Conservation (phyloP, 2,797 vertebrate genomes). For the Notamacropus eugenii region DNA sequence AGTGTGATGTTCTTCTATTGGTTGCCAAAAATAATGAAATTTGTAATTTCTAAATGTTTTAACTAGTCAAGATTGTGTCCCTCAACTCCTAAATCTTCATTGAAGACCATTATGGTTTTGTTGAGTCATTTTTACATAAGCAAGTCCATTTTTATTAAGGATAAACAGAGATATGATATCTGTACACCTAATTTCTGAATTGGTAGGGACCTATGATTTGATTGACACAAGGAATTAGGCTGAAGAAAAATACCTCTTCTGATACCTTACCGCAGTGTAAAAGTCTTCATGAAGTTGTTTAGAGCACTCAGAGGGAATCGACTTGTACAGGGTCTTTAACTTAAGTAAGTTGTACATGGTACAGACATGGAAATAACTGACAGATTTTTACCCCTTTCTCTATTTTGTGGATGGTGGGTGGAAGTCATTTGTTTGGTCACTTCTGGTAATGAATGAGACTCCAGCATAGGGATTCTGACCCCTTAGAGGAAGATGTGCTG, state of each 20-base stretch:
- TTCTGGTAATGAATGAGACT: too few species aligned
- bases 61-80: neutral
- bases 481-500: too few species aligned
- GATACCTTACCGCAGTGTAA: neutral
- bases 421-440: neutral
- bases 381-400: neutral
- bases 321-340: neutral
- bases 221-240: neutral
- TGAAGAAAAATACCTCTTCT: neutral
- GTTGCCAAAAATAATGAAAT: constrained; percentile 5
- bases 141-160: neutral
- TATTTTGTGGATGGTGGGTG: neutral
- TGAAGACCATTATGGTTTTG: neutral
- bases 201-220: neutral
- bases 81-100: constrained; percentile 5
- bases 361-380: neutral
- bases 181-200: neutral
- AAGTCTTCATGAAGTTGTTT: neutral
- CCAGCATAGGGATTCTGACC: neutral
- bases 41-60: constrained; percentile 16
- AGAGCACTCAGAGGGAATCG: neutral
- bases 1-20: neutral
- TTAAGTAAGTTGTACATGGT: neutral
- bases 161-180: neutral
- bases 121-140: neutral